phyloP scores from a whole-genome alignment of 2,797 vertebrate species.

The Hozukius guyotensis region DNA sequence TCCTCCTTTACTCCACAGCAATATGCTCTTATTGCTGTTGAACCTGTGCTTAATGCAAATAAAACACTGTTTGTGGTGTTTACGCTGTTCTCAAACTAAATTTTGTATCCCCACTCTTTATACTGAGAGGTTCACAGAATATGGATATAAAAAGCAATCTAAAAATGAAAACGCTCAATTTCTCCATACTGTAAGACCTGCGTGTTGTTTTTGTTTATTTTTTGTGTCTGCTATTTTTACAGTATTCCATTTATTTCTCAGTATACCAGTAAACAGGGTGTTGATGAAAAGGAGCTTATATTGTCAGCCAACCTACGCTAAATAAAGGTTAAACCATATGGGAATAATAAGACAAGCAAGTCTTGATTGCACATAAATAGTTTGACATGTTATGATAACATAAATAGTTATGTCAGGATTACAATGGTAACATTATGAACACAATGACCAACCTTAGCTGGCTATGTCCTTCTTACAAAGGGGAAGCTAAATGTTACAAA shows the following conservation, averaged over 20 bases:
- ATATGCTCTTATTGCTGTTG: neutral
- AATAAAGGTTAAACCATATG: neutral
- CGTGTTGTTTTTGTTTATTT: neutral
- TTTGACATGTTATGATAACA: neutral
- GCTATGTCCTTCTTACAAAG: neutral
- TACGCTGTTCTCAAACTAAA: neutral
- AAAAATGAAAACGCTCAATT: neutral
- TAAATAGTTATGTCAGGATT: neutral
- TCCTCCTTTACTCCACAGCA: neutral
- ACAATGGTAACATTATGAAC: fast-evolving
- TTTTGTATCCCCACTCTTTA: neutral
- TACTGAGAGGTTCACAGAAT: neutral
- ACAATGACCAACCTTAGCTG: neutral
- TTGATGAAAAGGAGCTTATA: neutral
- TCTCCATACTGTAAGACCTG: neutral
- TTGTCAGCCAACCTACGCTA: neutral
- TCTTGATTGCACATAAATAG: neutral
- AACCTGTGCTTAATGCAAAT: neutral
- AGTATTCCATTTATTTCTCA: neutral
- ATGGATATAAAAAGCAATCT: neutral
- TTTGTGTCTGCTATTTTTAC: neutral
- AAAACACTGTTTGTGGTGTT: neutral
- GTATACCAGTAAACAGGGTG: neutral
- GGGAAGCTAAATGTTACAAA: neutral
- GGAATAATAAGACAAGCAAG: neutral